Evolutionary conservation across 2,797 vertebrate genomes (phyloP), one percentile per base, ranked within the genome.

Genomic region (Xenopus petersii): DNA sequence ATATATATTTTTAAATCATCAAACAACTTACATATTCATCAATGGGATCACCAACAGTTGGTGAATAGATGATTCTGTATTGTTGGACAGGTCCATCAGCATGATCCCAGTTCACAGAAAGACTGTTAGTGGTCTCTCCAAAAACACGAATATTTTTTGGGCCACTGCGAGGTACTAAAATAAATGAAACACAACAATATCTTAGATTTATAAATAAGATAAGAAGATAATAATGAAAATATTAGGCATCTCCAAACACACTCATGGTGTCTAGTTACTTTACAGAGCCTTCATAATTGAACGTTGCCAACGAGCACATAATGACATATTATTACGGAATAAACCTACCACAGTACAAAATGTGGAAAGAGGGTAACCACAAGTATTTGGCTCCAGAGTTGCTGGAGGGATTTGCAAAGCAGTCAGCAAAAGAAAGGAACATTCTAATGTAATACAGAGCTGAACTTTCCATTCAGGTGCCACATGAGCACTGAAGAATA

Each of bases 61-160:
- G 93, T 12, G 95, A 94, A 76, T 97, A 99, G 83, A 88, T 84
- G 51, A 99, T 94, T 84, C 83, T 90, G 82, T 99, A 99, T 73
- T 98, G 96, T 69, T 92, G 91, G 10, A 99, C 96, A 0, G 95
- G 94, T 0, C 98, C 98, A 64, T 98, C 97, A 0, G 97, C 98
- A 16, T 98, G 96, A 75, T 98, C 97, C 98, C 98, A 99, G 77
- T 91, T 88, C 0, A 98, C 92, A 74, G 93, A 96, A 59, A 99
- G 93, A 36, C 92, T 96, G 75, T 90, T 96, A 79, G 97, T 98
- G 75, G 96, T 98, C 84, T 94, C 93, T 2, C 93, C 95, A 0
- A 93, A 96, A 70, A 98, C 94, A 1, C 93, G 92, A 80, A 99
- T 86, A 79, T 98, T 98, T 83, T 94, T 93, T 71, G 98, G 96